phyloP scores from a whole-genome alignment of 2,888 invertebrate species.

The Mechanitis mazaeus region DNA sequence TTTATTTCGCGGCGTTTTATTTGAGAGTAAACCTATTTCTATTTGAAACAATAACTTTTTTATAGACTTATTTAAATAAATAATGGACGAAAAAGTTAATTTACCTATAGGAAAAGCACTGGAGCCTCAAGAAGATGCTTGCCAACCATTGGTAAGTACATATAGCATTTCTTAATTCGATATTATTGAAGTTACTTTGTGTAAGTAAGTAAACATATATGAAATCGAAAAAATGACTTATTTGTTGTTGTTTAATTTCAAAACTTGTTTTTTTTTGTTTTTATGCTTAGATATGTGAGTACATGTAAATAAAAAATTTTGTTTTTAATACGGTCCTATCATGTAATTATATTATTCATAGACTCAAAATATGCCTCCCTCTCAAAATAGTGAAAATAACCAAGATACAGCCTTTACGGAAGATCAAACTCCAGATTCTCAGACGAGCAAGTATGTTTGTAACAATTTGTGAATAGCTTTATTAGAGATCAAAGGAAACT shows the following conservation, averaged over 20 bases:
- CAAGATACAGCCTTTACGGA: slow-evolving; percentile 41
- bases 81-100: slow-evolving; percentile 38
- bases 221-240: too few species aligned
- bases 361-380: slow-evolving; percentile 3
- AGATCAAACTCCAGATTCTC: slow-evolving; percentile 39
- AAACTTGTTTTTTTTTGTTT: too few species aligned
- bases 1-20: background rate
- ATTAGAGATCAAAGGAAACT: too few species aligned
- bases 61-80: background rate
- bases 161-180: too few species aligned
- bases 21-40: slow-evolving; percentile 18
- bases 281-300: too few species aligned
- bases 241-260: too few species aligned
- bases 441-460: slow-evolving; percentile 41
- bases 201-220: too few species aligned
- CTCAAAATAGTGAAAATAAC: slow-evolving; percentile 25
- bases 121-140: slow-evolving; percentile 57
- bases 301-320: too few species aligned
- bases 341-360: background rate
- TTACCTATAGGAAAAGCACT: slow-evolving; percentile 52
- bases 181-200: too few species aligned
- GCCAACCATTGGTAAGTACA: slow-evolving; percentile 42
- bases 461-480: too few species aligned
- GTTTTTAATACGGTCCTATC: background rate
- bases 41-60: background rate